Evolutionary conservation across 2,888 invertebrate genomes (phyloP), one percentile per base, ranked within the genome.

Genomic region (Epinotia demarniana): DNA sequence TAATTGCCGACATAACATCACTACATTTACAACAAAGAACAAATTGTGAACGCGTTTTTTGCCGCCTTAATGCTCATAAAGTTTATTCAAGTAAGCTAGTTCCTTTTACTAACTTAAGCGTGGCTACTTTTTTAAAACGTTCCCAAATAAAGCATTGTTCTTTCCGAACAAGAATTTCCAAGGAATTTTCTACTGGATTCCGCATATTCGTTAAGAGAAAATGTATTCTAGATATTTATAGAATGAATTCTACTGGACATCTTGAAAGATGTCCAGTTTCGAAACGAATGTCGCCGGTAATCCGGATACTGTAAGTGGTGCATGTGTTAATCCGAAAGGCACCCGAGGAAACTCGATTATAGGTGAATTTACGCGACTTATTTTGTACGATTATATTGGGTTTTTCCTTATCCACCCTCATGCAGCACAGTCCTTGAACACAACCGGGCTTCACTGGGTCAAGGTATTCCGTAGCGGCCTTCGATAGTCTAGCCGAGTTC

Each of bases 1-100:
- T 82, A 83, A 84, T 81, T 79, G 77, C 77, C 73, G 78, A 73
- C 69, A 68, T 67, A 66, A 73, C 43, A 63, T 57, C 74, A 76
- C 70, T 62, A 77, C 71, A 75, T 79, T 19, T 61, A 61, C 60
- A 68, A 72, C 46, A 72, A 67, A 39, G 67, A 39, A 73, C 19
- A 66, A 46, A 57, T 72, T 19, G 61, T 19, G 53, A n/a, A 33
- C 23, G 43, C 19, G 23, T 27, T 69, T 72, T 33, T 64, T 33
- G n/a, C 27, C 1, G 46, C 27, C 67, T 64, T 18, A 46, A 46
- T 63, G 19, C 18, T 12, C 23, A 69, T 53, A 53, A n/a, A 69
- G 46, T 60, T 58, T 23, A 68, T 69, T 43, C 69, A 46, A 58
- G 46, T 46, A 67, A 18, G 19, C 13, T 39, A 68, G 46, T 11